These are phyloP conservation scores for Apis cerana DNA, from an alignment of 1,140 invertebrate genomes.

Conservation along the genomic window DNA sequence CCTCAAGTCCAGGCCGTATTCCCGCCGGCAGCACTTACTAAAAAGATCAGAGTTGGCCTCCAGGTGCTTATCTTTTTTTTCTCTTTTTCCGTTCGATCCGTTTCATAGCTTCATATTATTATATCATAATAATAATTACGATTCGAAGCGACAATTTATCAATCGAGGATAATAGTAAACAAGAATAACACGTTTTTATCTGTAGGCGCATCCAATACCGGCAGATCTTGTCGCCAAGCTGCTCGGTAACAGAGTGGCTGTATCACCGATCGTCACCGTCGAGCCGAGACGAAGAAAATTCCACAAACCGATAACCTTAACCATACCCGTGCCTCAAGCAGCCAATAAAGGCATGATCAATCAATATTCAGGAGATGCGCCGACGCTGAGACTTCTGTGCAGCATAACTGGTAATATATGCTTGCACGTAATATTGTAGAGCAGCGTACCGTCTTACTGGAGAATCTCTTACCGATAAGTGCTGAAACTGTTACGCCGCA, in stretches of 20 bases:
- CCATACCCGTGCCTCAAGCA: constrained; percentile 95
- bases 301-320: constrained; percentile 97
- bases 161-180: background rate
- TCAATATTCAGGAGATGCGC: constrained; percentile 90
- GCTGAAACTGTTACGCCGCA: constrained; percentile 52
- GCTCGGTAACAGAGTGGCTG: constrained; percentile 94
- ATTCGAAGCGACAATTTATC: background rate
- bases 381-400: constrained; percentile 92
- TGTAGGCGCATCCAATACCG: constrained; percentile 94
- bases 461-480: constrained; percentile 75
- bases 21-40: constrained; percentile 95
- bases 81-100: background rate
- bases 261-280: constrained; percentile 97
- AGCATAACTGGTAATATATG: constrained; percentile 93
- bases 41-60: constrained; percentile 97
- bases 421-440: constrained; percentile 76
- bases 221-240: constrained; percentile 91
- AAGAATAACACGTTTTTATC: constrained; percentile 25
- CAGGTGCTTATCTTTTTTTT: constrained; percentile 84
- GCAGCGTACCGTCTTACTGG: constrained; percentile 74
- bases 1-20: constrained; percentile 98
- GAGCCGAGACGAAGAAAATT: constrained; percentile 97
- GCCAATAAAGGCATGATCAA: constrained; percentile 94
- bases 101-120: background rate
- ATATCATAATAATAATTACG: too few species aligned